Base-by-base conservation (phyloP, 2,888 invertebrate species). In the Gymnosoma rotundatum region DNA sequence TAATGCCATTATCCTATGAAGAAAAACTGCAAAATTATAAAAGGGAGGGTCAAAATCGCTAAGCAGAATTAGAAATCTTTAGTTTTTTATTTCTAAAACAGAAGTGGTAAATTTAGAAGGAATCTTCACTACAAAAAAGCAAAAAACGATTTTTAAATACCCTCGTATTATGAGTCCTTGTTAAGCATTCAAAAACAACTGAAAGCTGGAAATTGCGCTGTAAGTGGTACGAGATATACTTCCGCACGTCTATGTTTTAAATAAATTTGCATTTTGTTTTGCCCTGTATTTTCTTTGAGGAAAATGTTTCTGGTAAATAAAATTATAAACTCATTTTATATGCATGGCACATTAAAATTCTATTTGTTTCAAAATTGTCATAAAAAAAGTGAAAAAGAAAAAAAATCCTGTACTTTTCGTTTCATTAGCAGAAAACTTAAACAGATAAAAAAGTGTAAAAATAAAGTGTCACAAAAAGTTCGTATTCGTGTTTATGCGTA, bases 401-500 rank as follows among this genome's bases (percentile, higher is more conserved):
- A 48, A n/a, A 0, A 48, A 48, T 16, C 5, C 6, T 16, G 16
- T 48, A n/a, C n/a, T 48, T 16, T n/a, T 48, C 32, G 3, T 63
- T 61, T 38, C 21, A 52, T 42, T 38, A 18, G 10, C 10, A n/a
- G 6, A 7, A 42, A 74, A 25, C 25, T 56, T 18, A 50, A 12
- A 21, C 56, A 50, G 4, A 38, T n/a, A 32, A 14, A 20, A 18
- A 32, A n/a, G n/a, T 45, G 50, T 9, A 58, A 32, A 54, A 73
- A 56, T 7, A 52, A 42, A 48, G 12, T 52, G 12, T 56, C 38
- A n/a, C n/a, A 72, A 66, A 79, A 14, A 32, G 16, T 48, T 66
- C 20, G 50, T 69, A n/a, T n/a, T 61, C 83, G 80, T 83, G 83
- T 72, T 83, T 61, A 61, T 83, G 83, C 75, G 75, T 83, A 73